Conservation (phyloP, 1,140 invertebrate species). For the Caerostris darwini region DNA sequence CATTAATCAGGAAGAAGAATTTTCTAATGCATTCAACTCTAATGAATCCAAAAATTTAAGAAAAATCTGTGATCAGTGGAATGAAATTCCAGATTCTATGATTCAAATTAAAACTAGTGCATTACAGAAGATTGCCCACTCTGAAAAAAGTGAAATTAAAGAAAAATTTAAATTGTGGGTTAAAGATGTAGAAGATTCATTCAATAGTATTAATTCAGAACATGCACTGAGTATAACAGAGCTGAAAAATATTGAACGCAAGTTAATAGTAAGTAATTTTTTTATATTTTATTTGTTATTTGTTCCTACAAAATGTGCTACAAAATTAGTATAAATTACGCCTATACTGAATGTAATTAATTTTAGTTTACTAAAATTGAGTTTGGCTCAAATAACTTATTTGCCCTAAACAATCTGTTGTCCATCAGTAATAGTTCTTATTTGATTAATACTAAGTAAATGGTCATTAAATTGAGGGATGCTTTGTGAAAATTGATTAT, state of each 20-base stretch:
- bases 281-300: background rate
- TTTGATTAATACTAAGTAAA: too few relatives aligned
- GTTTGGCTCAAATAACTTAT: too few relatives aligned
- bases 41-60: background rate
- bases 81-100: background rate
- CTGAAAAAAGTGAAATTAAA: background rate
- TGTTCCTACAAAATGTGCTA: background rate
- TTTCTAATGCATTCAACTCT: background rate
- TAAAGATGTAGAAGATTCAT: background rate
- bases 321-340: too few relatives aligned
- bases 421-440: too few relatives aligned
- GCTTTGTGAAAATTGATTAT: too few relatives aligned
- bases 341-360: too few relatives aligned
- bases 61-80: background rate
- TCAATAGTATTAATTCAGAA: background rate
- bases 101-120: background rate
- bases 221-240: background rate
- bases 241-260: background rate
- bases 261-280: slow-evolving; percentile 8
- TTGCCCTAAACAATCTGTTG: too few relatives aligned
- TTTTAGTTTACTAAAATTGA: too few relatives aligned
- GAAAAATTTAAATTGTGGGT: background rate
- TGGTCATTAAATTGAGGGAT: too few relatives aligned
- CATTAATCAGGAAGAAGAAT: background rate
- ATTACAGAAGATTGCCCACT: background rate